Conservation (phyloP, 2,113 vertebrate genomes). For the Patagioenas fasciata region DNA sequence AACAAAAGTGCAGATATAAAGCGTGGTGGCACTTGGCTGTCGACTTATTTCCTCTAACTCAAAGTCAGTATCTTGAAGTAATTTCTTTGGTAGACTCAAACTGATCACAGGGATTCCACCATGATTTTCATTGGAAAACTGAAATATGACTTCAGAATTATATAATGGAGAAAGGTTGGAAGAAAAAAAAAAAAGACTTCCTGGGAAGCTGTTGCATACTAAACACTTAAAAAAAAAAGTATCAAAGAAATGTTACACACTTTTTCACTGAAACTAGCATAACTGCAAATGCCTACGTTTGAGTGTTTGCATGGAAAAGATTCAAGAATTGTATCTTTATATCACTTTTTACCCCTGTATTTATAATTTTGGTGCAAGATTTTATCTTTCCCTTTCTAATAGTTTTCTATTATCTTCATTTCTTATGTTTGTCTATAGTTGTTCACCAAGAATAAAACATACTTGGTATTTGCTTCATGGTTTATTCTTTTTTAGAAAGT, state of each 20-base stretch:
- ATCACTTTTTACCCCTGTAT: neutral
- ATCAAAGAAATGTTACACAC: neutral
- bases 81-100: neutral
- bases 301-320: neutral
- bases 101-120: neutral
- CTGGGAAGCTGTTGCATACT: neutral
- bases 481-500: neutral
- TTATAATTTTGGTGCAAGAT: neutral
- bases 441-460: neutral
- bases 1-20: neutral
- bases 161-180: neutral
- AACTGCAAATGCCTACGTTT: neutral
- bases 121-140: neutral
- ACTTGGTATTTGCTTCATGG: neutral
- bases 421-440: neutral
- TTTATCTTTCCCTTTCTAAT: neutral
- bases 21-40: neutral
- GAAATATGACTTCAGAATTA: neutral
- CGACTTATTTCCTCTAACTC: neutral
- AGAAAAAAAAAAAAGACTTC: neutral
- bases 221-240: neutral
- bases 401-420: neutral
- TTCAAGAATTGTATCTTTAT: neutral
- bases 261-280: neutral
- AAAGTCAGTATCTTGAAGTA: neutral